Conservation (phyloP, 30 jellyfish, hydroid and myxozoan species). For the Morbakka virulenta region DNA sequence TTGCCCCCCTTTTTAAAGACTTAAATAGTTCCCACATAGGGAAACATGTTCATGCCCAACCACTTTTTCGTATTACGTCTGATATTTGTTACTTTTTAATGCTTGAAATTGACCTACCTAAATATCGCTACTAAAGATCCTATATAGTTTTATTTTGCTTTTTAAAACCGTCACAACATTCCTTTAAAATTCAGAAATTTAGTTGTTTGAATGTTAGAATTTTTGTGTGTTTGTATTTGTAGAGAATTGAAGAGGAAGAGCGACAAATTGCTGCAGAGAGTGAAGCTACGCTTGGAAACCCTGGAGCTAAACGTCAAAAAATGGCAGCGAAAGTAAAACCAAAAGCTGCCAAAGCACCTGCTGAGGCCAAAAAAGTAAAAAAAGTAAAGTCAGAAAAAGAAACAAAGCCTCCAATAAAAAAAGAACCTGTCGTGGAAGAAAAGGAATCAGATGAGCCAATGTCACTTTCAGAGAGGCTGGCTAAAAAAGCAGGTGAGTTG, state of each 20-base stretch:
- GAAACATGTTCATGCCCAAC: too few relatives aligned
- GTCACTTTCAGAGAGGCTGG: conserved; percentile 79
- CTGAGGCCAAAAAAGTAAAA: too few relatives aligned
- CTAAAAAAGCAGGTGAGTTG: conserved; percentile 78
- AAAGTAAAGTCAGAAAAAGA: neutral
- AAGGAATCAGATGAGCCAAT: conserved; percentile 16
- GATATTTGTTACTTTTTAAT: too few relatives aligned
- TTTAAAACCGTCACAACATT: too few relatives aligned
- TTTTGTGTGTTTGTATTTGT: neutral
- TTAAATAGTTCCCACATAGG: too few relatives aligned
- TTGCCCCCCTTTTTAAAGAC: too few relatives aligned
- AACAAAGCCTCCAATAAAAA: neutral
- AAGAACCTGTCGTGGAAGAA: conserved; percentile 2
- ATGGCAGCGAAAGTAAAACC: neutral
- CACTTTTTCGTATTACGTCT: too few relatives aligned
- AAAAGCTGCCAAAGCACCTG: too few relatives aligned
- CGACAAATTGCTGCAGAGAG: conserved; percentile 35
- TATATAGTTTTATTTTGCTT: too few relatives aligned
- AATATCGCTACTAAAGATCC: too few relatives aligned
- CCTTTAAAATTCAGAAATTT: too few relatives aligned
- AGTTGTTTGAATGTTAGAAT: neutral
- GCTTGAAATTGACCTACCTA: too few relatives aligned
- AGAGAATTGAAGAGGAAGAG: conserved; percentile 84
- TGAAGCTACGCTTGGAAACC: conserved; percentile 20
- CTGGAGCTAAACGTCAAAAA: neutral